A percentile compares a stretch with the other conserved stretches of the same genome.
phyloP scores from a whole-genome alignment of 1,140 invertebrate genomes.

The Callitettix versicolor region DNA sequence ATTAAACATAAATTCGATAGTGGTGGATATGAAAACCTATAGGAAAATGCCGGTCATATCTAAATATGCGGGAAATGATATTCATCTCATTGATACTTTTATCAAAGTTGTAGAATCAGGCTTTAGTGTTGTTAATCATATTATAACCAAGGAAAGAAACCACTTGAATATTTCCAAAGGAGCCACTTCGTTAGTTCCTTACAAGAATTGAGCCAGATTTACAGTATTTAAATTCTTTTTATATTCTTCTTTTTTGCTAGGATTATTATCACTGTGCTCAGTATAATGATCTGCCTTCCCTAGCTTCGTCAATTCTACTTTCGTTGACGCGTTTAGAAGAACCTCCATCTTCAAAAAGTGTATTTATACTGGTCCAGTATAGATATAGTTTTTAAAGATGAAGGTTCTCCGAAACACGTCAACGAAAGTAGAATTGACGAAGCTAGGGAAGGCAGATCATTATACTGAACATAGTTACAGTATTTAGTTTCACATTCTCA shows the following conservation, averaged over 20 bases:
- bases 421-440: too few relatives aligned
- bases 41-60: not conserved
- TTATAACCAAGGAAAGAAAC: not conserved
- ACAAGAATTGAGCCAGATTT: not conserved
- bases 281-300: too few relatives aligned
- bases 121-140: not conserved
- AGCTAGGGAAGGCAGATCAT: too few relatives aligned
- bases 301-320: too few relatives aligned
- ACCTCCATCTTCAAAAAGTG: too few relatives aligned
- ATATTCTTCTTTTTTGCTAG: too few relatives aligned
- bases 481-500: not conserved
- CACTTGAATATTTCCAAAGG: not conserved
- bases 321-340: too few relatives aligned
- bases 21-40: not conserved
- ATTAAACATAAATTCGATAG: not conserved
- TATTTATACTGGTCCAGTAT: too few relatives aligned
- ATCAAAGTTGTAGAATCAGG: not conserved
- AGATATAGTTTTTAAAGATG: too few relatives aligned
- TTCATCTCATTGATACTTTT: not conserved
- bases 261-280: too few relatives aligned
- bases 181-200: not conserved
- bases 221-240: too few relatives aligned
- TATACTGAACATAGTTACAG: not conserved
- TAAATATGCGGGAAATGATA: not conserved
- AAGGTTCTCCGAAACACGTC: too few relatives aligned